phyloP scores from a whole-genome alignment of 1,140 invertebrate species.

The Drosophila gunungcola region DNA sequence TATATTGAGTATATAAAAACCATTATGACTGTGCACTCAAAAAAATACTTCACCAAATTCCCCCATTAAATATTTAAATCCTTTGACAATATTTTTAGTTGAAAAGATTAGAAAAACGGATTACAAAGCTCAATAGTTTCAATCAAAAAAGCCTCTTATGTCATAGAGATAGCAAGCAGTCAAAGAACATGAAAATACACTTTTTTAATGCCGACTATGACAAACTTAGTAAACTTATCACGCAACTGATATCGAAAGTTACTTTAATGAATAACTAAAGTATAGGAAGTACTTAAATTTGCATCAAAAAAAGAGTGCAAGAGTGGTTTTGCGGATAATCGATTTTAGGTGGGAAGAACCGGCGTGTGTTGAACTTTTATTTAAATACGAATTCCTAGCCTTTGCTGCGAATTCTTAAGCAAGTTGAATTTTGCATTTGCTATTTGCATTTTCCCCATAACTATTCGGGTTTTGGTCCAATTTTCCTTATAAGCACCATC shows the following conservation, averaged over 20 bases:
- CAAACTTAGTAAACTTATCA: background rate
- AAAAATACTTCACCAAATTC: background rate
- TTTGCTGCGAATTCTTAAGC: background rate
- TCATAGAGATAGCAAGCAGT: too few species aligned
- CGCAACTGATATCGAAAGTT: too few species aligned
- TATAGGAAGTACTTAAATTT: too few species aligned
- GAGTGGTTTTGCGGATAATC: background rate
- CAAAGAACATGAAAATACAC: too few species aligned
- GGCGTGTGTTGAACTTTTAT: conserved; percentile 15
- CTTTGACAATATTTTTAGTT: too few species aligned
- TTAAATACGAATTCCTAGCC: conserved; percentile 3
- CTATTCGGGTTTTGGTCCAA: background rate
- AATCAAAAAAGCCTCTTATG: too few species aligned
- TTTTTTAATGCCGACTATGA: too few species aligned
- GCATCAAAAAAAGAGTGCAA: too few species aligned
- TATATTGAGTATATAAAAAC: conserved; percentile 3
- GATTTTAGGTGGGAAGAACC: conserved; percentile 12
- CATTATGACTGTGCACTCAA: conserved; percentile 1
- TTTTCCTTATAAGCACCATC: conserved; percentile 3
- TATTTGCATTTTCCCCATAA: conserved; percentile 31
- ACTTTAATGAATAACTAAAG: too few species aligned
- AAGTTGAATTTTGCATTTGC: conserved; percentile 11
- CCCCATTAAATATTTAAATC: too few species aligned
- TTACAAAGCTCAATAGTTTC: too few species aligned
- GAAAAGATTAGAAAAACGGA: too few species aligned